phyloP scores from a whole-genome alignment of 2,888 invertebrate genomes.

The Gastrophysa polygoni region DNA sequence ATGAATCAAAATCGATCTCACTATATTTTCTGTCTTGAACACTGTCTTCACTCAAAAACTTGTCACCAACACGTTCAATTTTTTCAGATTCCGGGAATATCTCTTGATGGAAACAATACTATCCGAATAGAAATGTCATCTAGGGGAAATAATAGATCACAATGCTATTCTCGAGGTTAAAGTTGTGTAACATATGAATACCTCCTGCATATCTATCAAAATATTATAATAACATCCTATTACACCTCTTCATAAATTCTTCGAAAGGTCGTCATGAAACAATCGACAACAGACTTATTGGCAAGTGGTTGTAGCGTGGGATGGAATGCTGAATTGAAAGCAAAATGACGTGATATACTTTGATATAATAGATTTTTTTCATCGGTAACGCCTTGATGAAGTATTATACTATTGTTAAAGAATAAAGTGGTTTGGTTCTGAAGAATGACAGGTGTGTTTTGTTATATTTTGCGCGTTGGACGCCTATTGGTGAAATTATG shows the following conservation, averaged over 20 bases:
- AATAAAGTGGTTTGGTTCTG: background rate
- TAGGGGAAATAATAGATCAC: too few relatives aligned
- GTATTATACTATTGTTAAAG: background rate
- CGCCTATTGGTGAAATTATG: too few relatives aligned
- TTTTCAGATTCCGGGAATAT: too few relatives aligned
- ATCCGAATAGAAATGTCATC: too few relatives aligned
- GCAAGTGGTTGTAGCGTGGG: slow-evolving; percentile 21
- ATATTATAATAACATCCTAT: slow-evolving; percentile 11
- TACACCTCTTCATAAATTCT: slow-evolving; percentile 19
- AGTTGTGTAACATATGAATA: background rate
- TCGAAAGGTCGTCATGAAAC: slow-evolving; percentile 21
- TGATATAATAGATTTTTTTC: slow-evolving; percentile 17
- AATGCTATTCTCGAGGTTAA: too few relatives aligned
- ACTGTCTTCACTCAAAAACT: too few relatives aligned
- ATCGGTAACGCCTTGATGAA: slow-evolving; percentile 15
- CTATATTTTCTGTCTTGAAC: too few relatives aligned
- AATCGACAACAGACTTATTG: slow-evolving; percentile 8
- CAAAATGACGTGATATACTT: slow-evolving; percentile 11
- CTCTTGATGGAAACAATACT: too few relatives aligned
- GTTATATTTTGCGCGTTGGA: too few relatives aligned
- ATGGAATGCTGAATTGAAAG: slow-evolving; percentile 24
- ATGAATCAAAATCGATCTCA: too few relatives aligned
- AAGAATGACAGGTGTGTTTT: slow-evolving; percentile 8
- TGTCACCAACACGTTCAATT: too few relatives aligned
- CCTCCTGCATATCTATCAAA: background rate